phyloP scores from a whole-genome alignment of 1,140 invertebrate species.

The Apis cerana region DNA sequence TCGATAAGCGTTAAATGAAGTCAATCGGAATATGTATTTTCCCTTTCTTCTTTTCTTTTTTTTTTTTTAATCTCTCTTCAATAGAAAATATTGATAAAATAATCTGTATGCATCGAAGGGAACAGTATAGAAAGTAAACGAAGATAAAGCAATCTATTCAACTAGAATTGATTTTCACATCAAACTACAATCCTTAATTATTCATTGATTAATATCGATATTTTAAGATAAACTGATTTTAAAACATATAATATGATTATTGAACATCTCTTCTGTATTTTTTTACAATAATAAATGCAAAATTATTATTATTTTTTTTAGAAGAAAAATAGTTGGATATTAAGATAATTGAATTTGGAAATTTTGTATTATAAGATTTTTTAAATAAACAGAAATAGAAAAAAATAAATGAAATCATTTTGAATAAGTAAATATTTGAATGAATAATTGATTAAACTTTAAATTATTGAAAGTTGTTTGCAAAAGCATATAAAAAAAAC shows the following conservation, averaged over 20 bases:
- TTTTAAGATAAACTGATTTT: constrained; percentile 1
- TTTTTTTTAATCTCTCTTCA: neutral
- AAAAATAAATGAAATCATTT: too few relatives aligned
- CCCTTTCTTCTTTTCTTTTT: neutral
- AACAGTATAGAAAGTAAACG: neutral
- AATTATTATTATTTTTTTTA: neutral
- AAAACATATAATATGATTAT: neutral
- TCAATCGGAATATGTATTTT: neutral
- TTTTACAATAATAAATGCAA: neutral
- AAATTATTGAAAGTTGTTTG: too few relatives aligned
- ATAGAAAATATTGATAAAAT: constrained; percentile 17
- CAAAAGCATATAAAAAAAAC: too few relatives aligned
- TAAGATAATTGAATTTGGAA: too few relatives aligned
- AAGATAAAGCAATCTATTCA: constrained; percentile 2
- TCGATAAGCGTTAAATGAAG: neutral
- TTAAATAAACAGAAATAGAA: too few relatives aligned
- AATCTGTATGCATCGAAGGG: constrained; percentile 11
- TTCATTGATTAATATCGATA: neutral
- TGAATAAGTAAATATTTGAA: too few relatives aligned
- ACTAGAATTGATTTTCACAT: constrained; percentile 17
- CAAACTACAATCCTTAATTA: constrained; percentile 21
- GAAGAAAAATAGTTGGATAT: too few relatives aligned
- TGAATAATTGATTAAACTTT: too few relatives aligned
- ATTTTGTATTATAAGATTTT: too few relatives aligned
- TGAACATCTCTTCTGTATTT: too few relatives aligned